phyloP scores from a whole-genome alignment of 1,140 invertebrate species.

The Coenobita brevimanus region DNA sequence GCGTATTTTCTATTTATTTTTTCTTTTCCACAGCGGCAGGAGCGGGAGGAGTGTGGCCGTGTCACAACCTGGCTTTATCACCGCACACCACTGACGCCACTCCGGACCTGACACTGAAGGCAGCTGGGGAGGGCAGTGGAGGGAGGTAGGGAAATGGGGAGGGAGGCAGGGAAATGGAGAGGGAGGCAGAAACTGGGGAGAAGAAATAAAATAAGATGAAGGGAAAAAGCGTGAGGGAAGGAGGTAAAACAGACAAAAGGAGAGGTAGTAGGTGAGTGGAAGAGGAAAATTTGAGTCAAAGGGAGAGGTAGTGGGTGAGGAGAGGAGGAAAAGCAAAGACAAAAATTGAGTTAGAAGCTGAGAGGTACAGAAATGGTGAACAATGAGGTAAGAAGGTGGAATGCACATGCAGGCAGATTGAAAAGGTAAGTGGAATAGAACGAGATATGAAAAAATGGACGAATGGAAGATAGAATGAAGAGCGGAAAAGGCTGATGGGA shows the following conservation, averaged over 20 bases:
- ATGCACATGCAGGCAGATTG: neutral
- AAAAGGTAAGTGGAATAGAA: neutral
- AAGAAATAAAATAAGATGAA: no score
- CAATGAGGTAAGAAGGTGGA: neutral
- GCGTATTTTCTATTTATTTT: no score
- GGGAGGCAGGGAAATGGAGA: neutral
- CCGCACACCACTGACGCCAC: neutral
- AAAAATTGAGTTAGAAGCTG: neutral
- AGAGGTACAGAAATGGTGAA: neutral
- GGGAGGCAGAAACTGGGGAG: no score
- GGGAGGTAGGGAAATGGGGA: no score
- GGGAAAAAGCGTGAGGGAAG: neutral
- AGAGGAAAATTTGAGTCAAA: slow-evolving; percentile 8
- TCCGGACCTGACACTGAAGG: neutral
- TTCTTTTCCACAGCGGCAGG: no score
- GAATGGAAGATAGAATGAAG: no score
- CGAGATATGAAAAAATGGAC: no score
- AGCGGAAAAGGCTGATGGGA: no score
- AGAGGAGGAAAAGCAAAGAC: no score
- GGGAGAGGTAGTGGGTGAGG: neutral
- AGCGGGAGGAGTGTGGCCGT: no score
- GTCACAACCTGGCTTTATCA: neutral
- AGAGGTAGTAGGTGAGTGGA: slow-evolving; percentile 13
- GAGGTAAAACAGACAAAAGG: slow-evolving; percentile 11
- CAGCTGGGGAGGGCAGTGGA: neutral